Percentiles rank a stretch among this genome's conserved stretches.
phyloP scores from a whole-genome alignment of 2,888 invertebrate species.

The Agrilus biguttatus region DNA sequence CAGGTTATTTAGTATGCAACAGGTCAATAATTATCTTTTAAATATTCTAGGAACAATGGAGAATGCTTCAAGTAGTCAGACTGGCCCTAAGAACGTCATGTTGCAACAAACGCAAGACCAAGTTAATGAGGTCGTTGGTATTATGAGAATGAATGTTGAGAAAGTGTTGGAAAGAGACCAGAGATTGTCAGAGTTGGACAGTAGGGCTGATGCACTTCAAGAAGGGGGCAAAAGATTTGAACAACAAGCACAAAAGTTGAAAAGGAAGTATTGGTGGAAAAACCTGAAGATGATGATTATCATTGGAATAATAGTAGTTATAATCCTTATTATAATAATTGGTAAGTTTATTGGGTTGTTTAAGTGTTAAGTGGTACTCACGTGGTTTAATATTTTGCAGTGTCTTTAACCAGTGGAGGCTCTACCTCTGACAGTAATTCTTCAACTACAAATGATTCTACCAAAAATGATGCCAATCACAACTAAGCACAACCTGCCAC shows the following conservation, averaged over 20 bases:
- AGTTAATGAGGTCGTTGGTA: conserved; percentile 64
- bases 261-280: conserved; percentile 95
- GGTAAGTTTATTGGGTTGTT: conserved; percentile 45
- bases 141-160: conserved; percentile 92
- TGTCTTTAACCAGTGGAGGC: conserved; percentile 3
- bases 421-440: neutral
- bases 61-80: conserved; percentile 10
- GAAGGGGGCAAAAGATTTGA: conserved; percentile 94
- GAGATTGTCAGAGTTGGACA: conserved; percentile 87
- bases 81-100: conserved; percentile 9
- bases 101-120: conserved; percentile 31
- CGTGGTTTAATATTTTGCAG: neutral
- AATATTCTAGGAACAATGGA: conserved; percentile 7
- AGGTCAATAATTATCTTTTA: too few species aligned
- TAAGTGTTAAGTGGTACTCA: neutral
- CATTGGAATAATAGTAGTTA: conserved; percentile 70
- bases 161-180: conserved; percentile 92
- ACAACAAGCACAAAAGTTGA: conserved; percentile 91
- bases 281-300: conserved; percentile 95
- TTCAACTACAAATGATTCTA: too few species aligned
- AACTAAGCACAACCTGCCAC: too few species aligned
- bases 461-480: too few species aligned
- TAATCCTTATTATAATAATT: conserved; percentile 74
- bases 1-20: too few species aligned
- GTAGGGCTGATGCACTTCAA: conserved; percentile 88